Conservation (phyloP, 2,888 invertebrate species). For the Gymnoscelis rufifasciata region DNA sequence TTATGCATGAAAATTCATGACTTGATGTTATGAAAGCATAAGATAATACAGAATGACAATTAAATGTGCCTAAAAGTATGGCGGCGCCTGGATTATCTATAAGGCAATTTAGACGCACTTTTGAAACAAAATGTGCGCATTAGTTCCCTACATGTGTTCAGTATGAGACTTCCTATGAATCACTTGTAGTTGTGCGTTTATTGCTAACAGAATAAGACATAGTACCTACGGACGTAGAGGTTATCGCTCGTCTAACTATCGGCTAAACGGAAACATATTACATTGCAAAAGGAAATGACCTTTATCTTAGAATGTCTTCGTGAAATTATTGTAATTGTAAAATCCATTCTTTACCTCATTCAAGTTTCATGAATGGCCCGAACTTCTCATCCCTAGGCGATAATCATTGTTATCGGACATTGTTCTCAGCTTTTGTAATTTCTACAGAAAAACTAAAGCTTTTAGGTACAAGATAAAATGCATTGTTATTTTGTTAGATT, state of each 20-base stretch:
- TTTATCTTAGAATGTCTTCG: conserved; percentile 27
- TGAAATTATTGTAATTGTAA: too few relatives aligned
- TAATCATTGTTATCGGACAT: conserved; percentile 3
- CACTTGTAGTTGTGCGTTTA: conserved; percentile 50
- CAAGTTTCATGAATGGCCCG: neutral
- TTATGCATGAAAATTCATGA: too few relatives aligned
- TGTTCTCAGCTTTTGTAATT: conserved; percentile 7
- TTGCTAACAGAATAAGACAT: conserved; percentile 19
- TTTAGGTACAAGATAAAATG: conserved; percentile 3
- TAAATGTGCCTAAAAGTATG: too few relatives aligned
- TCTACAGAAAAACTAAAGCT: conserved; percentile 2
- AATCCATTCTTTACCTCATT: too few relatives aligned
- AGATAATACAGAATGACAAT: too few relatives aligned
- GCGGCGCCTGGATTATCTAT: too few relatives aligned
- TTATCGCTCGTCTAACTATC: conserved; percentile 57
- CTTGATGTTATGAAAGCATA: too few relatives aligned
- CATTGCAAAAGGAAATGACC: conserved; percentile 21
- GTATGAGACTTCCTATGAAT: conserved; percentile 49
- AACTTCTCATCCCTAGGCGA: neutral
- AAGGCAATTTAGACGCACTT: neutral
- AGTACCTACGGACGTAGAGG: conserved; percentile 50
- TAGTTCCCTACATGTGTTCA: conserved; percentile 15
- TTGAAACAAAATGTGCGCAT: conserved; percentile 21
- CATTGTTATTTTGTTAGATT: conserved; percentile 13
- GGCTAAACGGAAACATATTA: conserved; percentile 48